phyloP scores from a whole-genome alignment of 2,113 vertebrate genomes.

The Leptocoma aspasia region DNA sequence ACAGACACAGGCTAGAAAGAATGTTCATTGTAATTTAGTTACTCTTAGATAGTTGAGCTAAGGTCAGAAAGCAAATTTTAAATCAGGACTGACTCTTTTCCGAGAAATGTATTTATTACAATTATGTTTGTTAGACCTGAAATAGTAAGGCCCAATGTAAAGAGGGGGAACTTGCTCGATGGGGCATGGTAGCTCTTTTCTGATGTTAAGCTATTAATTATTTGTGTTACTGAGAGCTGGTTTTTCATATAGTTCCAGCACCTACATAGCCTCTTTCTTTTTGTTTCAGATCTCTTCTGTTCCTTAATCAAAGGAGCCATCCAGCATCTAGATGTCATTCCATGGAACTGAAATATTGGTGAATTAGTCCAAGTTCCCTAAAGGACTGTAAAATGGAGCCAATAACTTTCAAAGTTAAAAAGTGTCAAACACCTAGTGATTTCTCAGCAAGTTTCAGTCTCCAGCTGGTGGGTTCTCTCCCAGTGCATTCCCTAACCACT shows the following conservation, averaged over 20 bases:
- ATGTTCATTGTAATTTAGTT: background rate
- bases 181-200: background rate
- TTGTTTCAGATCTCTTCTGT: conserved; percentile 50
- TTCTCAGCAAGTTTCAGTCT: conserved; percentile 75
- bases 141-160: background rate
- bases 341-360: background rate
- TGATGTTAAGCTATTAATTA: background rate
- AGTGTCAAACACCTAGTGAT: conserved; percentile 12
- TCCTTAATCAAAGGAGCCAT: background rate
- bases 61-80: background rate
- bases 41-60: background rate
- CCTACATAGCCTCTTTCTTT: conserved; percentile 15
- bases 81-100: background rate
- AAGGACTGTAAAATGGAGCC: conserved; percentile 69
- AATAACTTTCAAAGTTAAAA: conserved; percentile 74
- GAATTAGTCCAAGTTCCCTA: background rate
- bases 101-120: background rate
- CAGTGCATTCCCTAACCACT: conserved; percentile 86
- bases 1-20: background rate
- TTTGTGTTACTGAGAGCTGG: background rate
- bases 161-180: background rate
- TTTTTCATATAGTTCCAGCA: background rate
- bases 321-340: background rate
- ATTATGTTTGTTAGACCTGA: background rate
- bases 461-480: conserved; percentile 82